A percentile compares a stretch with the other conserved stretches of the same genome.
Conservation (phyloP, 2,797 vertebrate genomes). For the Chanos chanos region DNA sequence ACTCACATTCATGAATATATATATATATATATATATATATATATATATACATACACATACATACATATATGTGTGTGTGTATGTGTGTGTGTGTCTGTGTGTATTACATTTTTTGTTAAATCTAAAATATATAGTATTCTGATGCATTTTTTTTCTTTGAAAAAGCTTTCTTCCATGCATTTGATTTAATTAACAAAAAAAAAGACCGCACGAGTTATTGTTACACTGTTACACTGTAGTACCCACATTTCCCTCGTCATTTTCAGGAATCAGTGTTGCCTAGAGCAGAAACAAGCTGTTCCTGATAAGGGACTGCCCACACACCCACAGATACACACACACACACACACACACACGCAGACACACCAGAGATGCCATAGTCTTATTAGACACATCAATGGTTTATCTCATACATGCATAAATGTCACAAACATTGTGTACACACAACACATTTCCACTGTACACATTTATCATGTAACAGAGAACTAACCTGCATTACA, state of each 20-base stretch:
- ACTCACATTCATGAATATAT: too few species aligned
- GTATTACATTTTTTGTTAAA: too few species aligned
- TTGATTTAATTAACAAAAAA: too few species aligned
- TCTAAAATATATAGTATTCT: too few species aligned
- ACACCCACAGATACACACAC: not conserved
- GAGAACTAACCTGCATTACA: too few species aligned
- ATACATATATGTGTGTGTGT: too few species aligned
- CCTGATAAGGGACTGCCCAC: conserved; percentile 33
- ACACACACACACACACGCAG: not conserved
- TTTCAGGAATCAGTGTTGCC: not conserved
- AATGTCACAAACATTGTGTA: not conserved
- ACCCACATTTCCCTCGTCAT: not conserved
- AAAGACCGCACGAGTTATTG: too few species aligned
- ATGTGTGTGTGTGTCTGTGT: too few species aligned
- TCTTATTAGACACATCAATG: not conserved
- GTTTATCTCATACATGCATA: not conserved
- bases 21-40: too few species aligned
- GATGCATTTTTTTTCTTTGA: too few species aligned
- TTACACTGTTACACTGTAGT: not conserved
- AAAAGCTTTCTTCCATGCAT: too few species aligned
- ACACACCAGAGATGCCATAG: not conserved
- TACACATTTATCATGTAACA: not conserved
- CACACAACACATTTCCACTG: not conserved
- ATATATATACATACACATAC: too few species aligned
- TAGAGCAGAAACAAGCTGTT: conserved; percentile 9